These are phyloP conservation scores for Epinephelus coioides DNA, from an alignment of 2,797 vertebrate species.

Conservation along the genomic window DNA sequence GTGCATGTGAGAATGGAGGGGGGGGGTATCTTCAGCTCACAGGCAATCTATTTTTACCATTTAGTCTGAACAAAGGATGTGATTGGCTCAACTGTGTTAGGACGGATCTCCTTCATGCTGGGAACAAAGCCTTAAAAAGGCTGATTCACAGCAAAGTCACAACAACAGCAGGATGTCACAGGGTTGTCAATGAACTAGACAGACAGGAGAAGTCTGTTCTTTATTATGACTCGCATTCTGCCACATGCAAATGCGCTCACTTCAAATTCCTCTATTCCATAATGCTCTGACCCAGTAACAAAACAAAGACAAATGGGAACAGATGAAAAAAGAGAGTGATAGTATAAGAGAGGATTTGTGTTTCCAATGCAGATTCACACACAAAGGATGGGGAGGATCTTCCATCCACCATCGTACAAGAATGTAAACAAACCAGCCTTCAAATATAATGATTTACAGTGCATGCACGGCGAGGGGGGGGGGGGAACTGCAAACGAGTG, in stretches of 20 bases:
- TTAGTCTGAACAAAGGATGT: conserved; percentile 83
- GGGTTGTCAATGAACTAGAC: conserved; percentile 59
- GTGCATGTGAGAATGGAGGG: conserved; percentile 65
- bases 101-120: conserved; percentile 72
- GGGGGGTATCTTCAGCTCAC: conserved; percentile 74
- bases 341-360: conserved; percentile 40
- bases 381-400: conserved; percentile 62
- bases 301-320: conserved; percentile 8
- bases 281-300: conserved; percentile 14
- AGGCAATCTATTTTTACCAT: conserved; percentile 87
- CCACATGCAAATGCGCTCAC: conserved; percentile 35
- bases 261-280: conserved; percentile 29
- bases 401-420: conserved; percentile 71
- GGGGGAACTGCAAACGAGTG: conserved; percentile 37
- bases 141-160: conserved; percentile 77
- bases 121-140: conserved; percentile 74
- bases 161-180: conserved; percentile 68
- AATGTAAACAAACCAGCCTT: conserved; percentile 86
- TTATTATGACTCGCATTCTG: conserved; percentile 44
- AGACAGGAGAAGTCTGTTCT: conserved; percentile 53
- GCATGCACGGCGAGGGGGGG: conserved; percentile 3
- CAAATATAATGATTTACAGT: conserved; percentile 75
- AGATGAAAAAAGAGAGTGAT: conserved; percentile 45
- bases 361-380: conserved; percentile 45
- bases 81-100: conserved; percentile 78